Percentiles rank a stretch among this genome's conserved stretches.
phyloP scores from a whole-genome alignment of 2,113 vertebrate species.

The Siniperca knerii region DNA sequence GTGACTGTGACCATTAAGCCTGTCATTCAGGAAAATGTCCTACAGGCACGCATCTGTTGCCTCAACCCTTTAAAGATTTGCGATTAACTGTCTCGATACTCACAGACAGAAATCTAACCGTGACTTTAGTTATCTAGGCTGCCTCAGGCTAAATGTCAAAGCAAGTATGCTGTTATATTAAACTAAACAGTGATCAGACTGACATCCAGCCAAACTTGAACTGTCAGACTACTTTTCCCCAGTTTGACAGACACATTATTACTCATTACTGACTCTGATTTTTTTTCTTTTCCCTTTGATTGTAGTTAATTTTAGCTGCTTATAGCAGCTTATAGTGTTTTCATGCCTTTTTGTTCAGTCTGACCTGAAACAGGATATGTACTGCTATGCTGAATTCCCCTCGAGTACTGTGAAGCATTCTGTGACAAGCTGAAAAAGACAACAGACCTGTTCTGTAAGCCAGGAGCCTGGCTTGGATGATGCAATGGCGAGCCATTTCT shows the following conservation, averaged over 20 bases:
- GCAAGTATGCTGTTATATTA: not conserved
- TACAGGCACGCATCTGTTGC: not conserved
- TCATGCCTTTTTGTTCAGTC: not conserved
- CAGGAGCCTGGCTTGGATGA: slow-evolving; percentile 91
- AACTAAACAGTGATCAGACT: not conserved
- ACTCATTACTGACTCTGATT: not conserved
- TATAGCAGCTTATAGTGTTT: not conserved
- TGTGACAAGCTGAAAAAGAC: not conserved
- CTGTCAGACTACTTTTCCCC: too few relatives aligned
- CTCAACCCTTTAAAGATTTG: not conserved
- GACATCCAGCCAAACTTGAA: not conserved
- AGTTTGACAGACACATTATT: not conserved
- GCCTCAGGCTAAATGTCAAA: too few relatives aligned
- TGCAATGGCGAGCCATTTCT: slow-evolving; percentile 91
- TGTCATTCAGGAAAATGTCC: not conserved
- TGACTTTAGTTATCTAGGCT: too few relatives aligned
- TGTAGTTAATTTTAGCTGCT: not conserved
- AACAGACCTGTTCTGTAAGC: slow-evolving; percentile 91
- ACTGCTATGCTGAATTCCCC: not conserved
- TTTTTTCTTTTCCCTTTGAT: not conserved
- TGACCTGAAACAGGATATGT: not conserved
- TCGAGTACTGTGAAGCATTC: not conserved
- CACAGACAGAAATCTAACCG: too few relatives aligned
- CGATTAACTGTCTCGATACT: not conserved
- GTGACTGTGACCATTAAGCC: not conserved